Evolutionary conservation across 2,888 invertebrate genomes (phyloP).

Genomic region (Apomyelois bistriatella): DNA sequence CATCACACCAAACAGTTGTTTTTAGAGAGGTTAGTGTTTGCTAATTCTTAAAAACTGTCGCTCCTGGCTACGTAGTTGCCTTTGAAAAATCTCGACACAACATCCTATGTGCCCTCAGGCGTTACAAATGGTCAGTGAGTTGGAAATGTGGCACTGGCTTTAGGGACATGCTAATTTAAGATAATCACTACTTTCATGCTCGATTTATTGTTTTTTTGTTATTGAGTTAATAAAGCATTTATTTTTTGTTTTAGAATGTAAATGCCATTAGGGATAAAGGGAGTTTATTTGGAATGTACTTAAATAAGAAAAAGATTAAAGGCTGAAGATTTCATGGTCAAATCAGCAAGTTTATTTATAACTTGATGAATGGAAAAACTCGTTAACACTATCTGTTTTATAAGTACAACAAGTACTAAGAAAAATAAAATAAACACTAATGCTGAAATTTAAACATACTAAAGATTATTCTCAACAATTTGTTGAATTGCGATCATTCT

Average conservation of each 20-base stretch:
- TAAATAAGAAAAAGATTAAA: no score
- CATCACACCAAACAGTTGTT: not conserved
- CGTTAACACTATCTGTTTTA: no score
- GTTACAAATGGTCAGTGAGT: constrained; percentile 36
- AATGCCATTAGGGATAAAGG: not conserved
- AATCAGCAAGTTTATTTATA: no score
- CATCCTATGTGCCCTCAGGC: constrained; percentile 40
- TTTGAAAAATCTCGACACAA: constrained; percentile 41
- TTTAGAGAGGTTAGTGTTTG: not conserved
- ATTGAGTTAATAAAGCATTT: not conserved
- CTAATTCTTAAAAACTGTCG: constrained; percentile 33
- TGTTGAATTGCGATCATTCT: no score
- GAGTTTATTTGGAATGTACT: not conserved
- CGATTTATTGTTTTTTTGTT: constrained; percentile 20
- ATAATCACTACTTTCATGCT: constrained; percentile 25
- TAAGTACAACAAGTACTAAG: no score
- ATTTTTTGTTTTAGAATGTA: not conserved
- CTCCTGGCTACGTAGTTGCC: constrained; percentile 41
- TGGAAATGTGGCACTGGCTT: constrained; percentile 36
- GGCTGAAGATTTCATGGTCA: no score
- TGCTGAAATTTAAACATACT: no score
- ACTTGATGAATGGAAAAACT: no score
- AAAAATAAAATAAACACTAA: no score
- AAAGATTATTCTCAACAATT: no score
- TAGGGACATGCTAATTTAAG: constrained; percentile 39